Conservation (phyloP, 1,140 invertebrate species). For the Philotrypesis tridentata region DNA sequence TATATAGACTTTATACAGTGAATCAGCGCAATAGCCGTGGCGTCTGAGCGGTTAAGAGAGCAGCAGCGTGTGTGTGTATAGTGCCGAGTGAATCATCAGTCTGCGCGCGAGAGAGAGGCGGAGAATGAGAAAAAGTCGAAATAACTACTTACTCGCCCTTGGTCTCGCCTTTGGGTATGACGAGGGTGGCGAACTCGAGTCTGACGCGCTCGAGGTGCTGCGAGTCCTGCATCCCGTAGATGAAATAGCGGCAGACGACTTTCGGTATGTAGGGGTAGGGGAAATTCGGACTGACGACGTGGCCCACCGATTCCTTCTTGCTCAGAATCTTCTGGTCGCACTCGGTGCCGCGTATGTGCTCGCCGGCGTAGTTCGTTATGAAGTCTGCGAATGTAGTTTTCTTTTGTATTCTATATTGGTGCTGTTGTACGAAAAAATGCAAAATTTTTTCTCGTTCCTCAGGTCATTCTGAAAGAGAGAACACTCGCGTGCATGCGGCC, state of each 20-base stretch:
- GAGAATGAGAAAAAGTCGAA: too few species aligned
- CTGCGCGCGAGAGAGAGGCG: background rate
- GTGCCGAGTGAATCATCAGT: background rate
- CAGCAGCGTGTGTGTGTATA: too few species aligned
- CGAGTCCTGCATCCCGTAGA: conserved; percentile 96
- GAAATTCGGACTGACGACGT: conserved; percentile 95
- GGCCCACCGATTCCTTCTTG: conserved; percentile 91
- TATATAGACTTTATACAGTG: too few species aligned
- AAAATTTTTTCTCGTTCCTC: too few species aligned
- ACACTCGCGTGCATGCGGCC: too few species aligned
- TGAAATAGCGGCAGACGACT: conserved; percentile 97
- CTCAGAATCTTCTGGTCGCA: conserved; percentile 98
- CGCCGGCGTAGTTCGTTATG: conserved; percentile 88
- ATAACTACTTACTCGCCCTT: conserved; percentile 77
- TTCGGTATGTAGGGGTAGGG: conserved; percentile 95
- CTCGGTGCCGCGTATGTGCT: conserved; percentile 95
- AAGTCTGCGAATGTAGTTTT: conserved; percentile 80
- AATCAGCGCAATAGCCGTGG: too few species aligned
- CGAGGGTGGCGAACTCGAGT: conserved; percentile 90
- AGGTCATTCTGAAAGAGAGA: too few species aligned
- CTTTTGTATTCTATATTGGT: background rate
- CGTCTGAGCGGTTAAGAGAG: too few species aligned
- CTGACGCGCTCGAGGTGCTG: conserved; percentile 95
- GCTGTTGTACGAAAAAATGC: too few species aligned
- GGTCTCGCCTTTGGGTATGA: conserved; percentile 88